Conservation (phyloP, 1,140 invertebrate genomes). For the Camponotus vicinus region DNA sequence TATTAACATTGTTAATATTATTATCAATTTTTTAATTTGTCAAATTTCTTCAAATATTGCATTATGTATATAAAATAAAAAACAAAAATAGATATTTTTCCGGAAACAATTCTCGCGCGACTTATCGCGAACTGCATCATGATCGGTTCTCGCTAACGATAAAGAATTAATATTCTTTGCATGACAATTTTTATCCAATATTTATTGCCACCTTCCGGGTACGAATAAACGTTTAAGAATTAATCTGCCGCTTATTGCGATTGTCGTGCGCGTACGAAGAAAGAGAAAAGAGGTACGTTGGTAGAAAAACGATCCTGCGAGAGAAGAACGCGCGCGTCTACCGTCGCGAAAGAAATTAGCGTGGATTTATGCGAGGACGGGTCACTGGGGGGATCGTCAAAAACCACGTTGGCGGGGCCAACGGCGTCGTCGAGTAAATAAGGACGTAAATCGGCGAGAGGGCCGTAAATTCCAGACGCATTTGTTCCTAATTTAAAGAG, state of each 20-base stretch:
- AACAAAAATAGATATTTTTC: not conserved
- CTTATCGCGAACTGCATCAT: slow-evolving; percentile 5
- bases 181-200: slow-evolving; percentile 57
- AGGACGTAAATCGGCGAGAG: slow-evolving; percentile 72
- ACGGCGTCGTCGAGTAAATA: slow-evolving; percentile 65
- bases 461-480: slow-evolving; percentile 77
- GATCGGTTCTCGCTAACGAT: slow-evolving; percentile 16
- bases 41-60: not conserved
- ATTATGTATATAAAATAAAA: not conserved
- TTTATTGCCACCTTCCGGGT: slow-evolving; percentile 44
- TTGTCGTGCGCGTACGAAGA: slow-evolving; percentile 19
- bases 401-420: slow-evolving; percentile 68
- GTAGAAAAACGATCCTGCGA: not conserved
- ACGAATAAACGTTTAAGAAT: slow-evolving; percentile 37
- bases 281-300: slow-evolving; percentile 6
- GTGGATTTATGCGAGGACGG: slow-evolving; percentile 73
- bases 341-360: slow-evolving; percentile 59
- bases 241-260: slow-evolving; percentile 33
- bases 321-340: not conserved
- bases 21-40: not conserved
- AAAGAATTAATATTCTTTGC: slow-evolving; percentile 47
- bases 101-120: slow-evolving; percentile 22
- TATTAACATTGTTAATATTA: not conserved
- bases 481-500: slow-evolving; percentile 80
- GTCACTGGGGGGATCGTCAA: slow-evolving; percentile 72